Base-by-base conservation (phyloP, 1,140 invertebrate species). In the Cotesia chilonis region DNA sequence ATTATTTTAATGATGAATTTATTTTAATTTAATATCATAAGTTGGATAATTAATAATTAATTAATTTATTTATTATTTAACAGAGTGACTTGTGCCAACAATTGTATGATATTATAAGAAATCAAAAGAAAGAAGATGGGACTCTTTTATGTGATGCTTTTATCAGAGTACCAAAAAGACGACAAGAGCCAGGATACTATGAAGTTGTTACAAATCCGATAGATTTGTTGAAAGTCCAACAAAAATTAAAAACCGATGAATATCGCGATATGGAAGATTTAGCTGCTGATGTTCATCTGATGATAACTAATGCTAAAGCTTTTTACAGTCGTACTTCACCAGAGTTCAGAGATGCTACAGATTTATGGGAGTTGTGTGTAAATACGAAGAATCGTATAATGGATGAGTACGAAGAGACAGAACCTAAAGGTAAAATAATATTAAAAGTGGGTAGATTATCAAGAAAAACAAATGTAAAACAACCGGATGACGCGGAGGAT, bases 221-320 rank as follows among this genome's bases (percentile, higher is more conserved):
- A 81, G 97, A 98, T 86, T 88, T 99, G 73, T 84, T 98, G 28
- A 94, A 95, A 87, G 95, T 98, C 28, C 96, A 98, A 85, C 96
- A 98, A 81, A 98, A 98, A 87, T 84, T 99, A 12, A 98, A 97
- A 89, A 97, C 95, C 10, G 97, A 98, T 78, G 95, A 96, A 74
- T 97, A 97, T 87, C 92, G 94, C 76, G 94, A 96, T 82, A 89
- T 97, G 75, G 94, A 96, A 52, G 95, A 97, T 79, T 89, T 98
- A 73, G 91, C 94, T 73, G 88, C 89, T 51, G 96, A 98, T 86
- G 91, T 98, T 80, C 94, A 96, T 81, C 85, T 97, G 47, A 89
- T 98, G 77, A 92, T 97, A 57, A 94, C 92, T 72, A 98, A 98
- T 90, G 94, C 96, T 0, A 96, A 97, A 84, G 92, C 93, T 3